These are phyloP conservation scores for Hiodon tergisus DNA, from an alignment of 2,113 vertebrate species.

Conservation along the genomic window DNA sequence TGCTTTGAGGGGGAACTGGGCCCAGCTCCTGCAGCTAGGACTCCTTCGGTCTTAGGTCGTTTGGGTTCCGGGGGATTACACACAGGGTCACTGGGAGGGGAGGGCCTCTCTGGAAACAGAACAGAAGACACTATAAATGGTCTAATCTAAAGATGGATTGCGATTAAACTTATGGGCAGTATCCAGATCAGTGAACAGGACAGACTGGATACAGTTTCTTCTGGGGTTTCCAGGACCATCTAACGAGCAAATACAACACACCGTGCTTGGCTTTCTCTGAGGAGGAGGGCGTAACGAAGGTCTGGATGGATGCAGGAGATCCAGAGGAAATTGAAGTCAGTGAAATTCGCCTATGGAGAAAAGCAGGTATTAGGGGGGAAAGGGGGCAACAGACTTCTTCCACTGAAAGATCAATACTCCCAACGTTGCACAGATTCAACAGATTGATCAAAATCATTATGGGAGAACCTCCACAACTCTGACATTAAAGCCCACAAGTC, in stretches of 20 bases:
- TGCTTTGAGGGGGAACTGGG: not conserved
- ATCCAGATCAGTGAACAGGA: not conserved
- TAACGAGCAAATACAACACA: constrained; percentile 41
- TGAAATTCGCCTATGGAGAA: constrained; percentile 72
- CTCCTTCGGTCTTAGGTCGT: constrained; percentile 62
- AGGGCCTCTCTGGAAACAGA: constrained; percentile 59
- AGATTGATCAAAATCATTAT: too few species aligned
- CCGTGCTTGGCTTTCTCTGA: constrained; percentile 69
- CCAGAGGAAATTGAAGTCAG: constrained; percentile 69
- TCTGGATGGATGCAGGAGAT: constrained; percentile 30
- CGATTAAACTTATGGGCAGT: too few species aligned
- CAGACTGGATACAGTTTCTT: not conserved
- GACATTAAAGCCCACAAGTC: too few species aligned
- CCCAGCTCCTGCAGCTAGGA: constrained; percentile 21
- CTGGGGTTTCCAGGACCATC: not conserved
- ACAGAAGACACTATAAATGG: not conserved
- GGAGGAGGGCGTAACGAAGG: constrained; percentile 45
- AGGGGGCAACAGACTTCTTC: not conserved
- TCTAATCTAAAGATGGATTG: too few species aligned
- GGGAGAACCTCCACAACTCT: too few species aligned
- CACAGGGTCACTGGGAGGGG: constrained; percentile 62
- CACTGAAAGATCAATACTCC: not conserved
- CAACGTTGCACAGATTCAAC: too few species aligned
- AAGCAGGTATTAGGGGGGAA: not conserved
- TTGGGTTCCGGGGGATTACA: constrained; percentile 74